Percentiles rank a stretch among this genome's conserved stretches.
Conservation (phyloP, 2,797 vertebrate species). For the Notoglanidium macrostoma region DNA sequence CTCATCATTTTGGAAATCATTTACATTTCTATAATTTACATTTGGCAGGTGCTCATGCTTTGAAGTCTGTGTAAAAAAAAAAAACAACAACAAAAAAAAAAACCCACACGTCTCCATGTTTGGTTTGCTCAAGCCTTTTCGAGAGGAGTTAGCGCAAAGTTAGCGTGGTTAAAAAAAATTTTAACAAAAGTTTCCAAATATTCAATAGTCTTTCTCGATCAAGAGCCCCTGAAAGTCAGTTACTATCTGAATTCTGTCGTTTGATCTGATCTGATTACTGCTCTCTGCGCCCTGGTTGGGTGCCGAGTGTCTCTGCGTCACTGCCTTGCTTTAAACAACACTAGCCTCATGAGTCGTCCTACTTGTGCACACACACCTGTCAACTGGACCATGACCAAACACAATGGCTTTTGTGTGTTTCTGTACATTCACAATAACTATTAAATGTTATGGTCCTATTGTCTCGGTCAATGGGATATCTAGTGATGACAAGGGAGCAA, state of each 20-base stretch:
- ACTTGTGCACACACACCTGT: slow-evolving; percentile 1
- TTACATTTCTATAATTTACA: slow-evolving; percentile 22
- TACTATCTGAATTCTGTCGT: neutral
- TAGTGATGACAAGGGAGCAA: neutral
- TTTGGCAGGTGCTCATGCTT: neutral
- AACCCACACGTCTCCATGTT: no score
- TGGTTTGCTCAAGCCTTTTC: neutral
- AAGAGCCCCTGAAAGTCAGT: neutral
- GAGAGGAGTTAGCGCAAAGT: neutral
- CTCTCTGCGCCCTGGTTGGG: neutral
- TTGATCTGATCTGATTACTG: neutral
- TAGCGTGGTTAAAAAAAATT: neutral
- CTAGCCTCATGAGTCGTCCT: neutral
- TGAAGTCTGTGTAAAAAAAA: neutral
- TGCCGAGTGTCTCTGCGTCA: neutral
- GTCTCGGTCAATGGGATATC: neutral
- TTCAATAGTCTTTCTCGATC: neutral
- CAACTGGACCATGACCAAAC: neutral
- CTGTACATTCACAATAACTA: neutral
- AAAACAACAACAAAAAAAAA: neutral
- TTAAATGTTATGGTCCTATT: neutral
- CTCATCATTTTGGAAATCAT: neutral
- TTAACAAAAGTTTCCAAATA: neutral
- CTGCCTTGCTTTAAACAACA: neutral
- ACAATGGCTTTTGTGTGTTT: neutral